These are phyloP conservation scores for Chrysemys picta DNA, from an alignment of 2,113 vertebrate genomes.

Conservation along the genomic window DNA sequence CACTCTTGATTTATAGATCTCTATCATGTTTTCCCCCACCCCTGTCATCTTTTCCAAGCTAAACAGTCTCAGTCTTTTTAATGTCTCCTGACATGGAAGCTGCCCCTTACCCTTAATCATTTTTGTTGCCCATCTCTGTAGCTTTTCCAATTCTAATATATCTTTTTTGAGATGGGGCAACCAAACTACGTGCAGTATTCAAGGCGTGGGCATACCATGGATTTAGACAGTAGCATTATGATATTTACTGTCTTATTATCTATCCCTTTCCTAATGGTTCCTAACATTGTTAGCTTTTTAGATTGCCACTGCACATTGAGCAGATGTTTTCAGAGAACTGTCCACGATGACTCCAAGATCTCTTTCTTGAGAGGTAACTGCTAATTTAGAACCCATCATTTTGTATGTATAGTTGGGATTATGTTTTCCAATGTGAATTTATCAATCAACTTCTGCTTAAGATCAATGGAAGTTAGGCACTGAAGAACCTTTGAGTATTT, in stretches of 20 bases:
- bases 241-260: not conserved
- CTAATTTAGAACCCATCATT: not conserved
- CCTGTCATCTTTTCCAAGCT: not conserved
- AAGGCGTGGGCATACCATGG: not conserved
- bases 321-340: not conserved
- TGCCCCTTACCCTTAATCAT: not conserved
- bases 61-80: not conserved
- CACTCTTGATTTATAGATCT: not conserved
- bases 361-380: not conserved
- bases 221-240: not conserved
- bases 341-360: too few relatives aligned
- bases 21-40: not conserved
- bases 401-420: not conserved
- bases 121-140: not conserved
- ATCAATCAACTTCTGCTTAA: not conserved
- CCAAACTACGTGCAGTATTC: not conserved
- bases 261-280: not conserved
- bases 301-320: not conserved
- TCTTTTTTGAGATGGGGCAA: not conserved
- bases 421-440: not conserved
- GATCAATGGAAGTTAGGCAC: not conserved
- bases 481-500: not conserved
- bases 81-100: not conserved
- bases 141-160: not conserved
- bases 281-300: not conserved